Evolutionary conservation across 2,113 vertebrate genomes (phyloP).

Genomic region (Hydropotes inermis): DNA sequence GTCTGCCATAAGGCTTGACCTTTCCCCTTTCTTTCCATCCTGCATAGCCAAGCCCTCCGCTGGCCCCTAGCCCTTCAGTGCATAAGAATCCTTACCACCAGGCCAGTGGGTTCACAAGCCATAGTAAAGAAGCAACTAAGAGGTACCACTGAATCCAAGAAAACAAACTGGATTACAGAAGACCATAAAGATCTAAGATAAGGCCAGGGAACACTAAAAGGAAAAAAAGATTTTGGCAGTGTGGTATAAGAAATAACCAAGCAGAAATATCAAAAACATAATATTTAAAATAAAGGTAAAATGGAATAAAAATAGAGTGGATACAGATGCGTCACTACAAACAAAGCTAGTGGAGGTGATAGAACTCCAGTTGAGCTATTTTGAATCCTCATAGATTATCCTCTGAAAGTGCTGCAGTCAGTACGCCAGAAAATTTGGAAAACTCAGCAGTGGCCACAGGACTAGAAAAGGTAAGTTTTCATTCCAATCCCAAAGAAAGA

Average conservation of each 20-base stretch:
- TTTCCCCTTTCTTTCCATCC: not conserved
- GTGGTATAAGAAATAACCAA: not conserved
- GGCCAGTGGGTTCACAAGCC: not conserved
- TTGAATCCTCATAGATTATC: not conserved
- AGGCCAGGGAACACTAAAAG: not conserved
- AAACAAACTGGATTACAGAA: not conserved
- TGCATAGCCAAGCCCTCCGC: not conserved
- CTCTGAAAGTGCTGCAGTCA: not conserved
- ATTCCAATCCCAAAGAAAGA: not conserved
- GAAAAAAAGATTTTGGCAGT: not conserved
- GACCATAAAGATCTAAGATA: not conserved
- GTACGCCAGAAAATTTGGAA: not conserved
- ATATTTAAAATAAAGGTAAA: not conserved
- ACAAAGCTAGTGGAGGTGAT: not conserved
- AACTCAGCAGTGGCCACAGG: not conserved
- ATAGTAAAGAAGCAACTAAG: not conserved
- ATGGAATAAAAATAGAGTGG: not conserved
- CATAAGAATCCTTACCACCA: not conserved
- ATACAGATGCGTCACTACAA: not conserved
- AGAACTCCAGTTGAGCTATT: not conserved
- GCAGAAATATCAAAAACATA: not conserved
- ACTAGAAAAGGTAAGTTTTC: not conserved
- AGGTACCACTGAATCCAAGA: not conserved
- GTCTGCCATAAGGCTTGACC: not conserved
- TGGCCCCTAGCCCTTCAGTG: not conserved